Conservation (phyloP, 2,113 vertebrate genomes). For the Motacilla alba region DNA sequence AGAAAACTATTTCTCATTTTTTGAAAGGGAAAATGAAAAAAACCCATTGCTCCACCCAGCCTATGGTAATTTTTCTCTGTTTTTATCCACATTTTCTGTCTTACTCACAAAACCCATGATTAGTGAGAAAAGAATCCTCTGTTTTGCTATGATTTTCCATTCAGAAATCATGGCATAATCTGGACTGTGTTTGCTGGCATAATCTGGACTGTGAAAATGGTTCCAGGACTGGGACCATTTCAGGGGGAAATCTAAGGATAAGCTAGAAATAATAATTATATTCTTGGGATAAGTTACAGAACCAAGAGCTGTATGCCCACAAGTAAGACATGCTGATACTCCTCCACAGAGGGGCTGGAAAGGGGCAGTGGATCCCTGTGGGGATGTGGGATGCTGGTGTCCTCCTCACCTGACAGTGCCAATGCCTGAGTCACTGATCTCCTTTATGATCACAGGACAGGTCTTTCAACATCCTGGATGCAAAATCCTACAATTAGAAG, state of each 20-base stretch:
- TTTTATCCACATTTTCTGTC: background rate
- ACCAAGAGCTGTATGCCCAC: background rate
- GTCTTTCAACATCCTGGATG: background rate
- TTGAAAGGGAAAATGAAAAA: background rate
- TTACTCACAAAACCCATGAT: background rate
- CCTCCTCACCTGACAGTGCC: background rate
- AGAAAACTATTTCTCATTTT: background rate
- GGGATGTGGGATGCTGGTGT: background rate
- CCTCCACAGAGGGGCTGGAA: background rate
- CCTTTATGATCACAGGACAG: background rate
- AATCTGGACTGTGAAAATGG: background rate
- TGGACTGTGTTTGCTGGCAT: background rate
- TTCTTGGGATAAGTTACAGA: background rate
- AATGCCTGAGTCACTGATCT: background rate
- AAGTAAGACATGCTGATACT: background rate
- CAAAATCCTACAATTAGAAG: background rate
- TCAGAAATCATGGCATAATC: background rate
- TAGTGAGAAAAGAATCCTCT: background rate
- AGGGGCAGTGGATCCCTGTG: background rate
- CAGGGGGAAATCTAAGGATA: background rate
- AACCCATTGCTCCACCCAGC: background rate
- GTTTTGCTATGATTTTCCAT: background rate
- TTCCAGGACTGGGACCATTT: background rate
- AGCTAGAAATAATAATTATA: background rate
- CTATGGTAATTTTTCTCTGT: background rate